Evolutionary conservation across 2,797 vertebrate genomes (phyloP).

Genomic region (Sebastes taczanowskii): DNA sequence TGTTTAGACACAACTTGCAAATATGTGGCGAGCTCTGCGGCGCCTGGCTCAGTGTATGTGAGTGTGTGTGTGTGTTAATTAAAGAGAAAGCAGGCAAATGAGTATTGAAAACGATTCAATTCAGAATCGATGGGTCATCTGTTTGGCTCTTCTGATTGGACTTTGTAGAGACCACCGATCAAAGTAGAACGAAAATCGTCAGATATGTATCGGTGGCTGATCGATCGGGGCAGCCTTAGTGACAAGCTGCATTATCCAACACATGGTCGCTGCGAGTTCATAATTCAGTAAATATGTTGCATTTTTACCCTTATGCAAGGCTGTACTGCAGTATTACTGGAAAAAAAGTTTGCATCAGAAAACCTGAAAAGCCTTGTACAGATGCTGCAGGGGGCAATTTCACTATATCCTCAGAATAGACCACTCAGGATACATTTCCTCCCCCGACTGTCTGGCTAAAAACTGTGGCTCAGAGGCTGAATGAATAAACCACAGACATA

Average conservation of each 20-base stretch:
- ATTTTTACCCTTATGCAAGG: background rate
- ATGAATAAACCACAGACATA: background rate
- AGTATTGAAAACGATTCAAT: background rate
- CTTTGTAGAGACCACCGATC: background rate
- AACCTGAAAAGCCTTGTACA: background rate
- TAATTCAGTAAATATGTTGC: background rate
- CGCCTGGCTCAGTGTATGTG: background rate
- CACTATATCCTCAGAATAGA: conserved; percentile 19
- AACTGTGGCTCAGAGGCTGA: background rate
- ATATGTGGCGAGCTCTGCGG: background rate
- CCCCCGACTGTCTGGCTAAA: background rate
- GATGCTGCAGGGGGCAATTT: background rate
- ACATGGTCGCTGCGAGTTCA: background rate
- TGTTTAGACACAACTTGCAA: background rate
- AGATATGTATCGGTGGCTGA: background rate
- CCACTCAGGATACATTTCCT: background rate
- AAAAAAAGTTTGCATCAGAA: background rate
- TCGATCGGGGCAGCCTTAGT: background rate
- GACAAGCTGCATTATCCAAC: background rate
- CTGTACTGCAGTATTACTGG: background rate
- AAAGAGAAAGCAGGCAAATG: background rate
- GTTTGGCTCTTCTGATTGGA: background rate
- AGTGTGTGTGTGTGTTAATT: background rate
- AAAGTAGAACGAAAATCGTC: background rate
- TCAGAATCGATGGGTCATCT: background rate